Evolutionary conservation across 2,888 invertebrate species (phyloP).

Genomic region (Hyppa rectilinea): DNA sequence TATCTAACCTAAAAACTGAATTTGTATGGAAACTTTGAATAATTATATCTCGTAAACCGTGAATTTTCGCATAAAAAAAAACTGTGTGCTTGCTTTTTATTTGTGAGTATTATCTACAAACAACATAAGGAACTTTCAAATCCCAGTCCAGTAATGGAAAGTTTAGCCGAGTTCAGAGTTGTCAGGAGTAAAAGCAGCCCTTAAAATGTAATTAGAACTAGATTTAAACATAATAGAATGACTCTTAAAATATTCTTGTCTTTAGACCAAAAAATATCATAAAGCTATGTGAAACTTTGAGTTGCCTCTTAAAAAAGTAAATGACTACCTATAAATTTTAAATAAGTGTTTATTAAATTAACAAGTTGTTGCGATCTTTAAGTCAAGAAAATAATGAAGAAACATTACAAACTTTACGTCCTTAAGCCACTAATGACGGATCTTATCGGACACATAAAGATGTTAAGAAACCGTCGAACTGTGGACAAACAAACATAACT

Average conservation of each 20-base stretch:
- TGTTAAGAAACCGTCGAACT: conserved; percentile 7
- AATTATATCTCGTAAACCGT: too few species aligned
- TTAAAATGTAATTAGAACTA: neutral
- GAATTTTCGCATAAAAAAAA: too few species aligned
- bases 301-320: neutral
- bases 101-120: too few species aligned
- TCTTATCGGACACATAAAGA: conserved; percentile 4
- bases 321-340: neutral
- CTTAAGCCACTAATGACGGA: conserved; percentile 16
- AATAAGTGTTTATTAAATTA: neutral
- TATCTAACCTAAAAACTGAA: too few species aligned
- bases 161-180: too few species aligned
- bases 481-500: conserved; percentile 13
- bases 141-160: too few species aligned
- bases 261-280: neutral
- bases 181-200: conserved; percentile 5
- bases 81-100: too few species aligned
- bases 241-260: conserved; percentile 4
- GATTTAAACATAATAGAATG: neutral
- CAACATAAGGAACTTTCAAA: too few species aligned
- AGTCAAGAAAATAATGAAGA: conserved; percentile 22
- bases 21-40: too few species aligned
- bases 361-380: conserved; percentile 1
- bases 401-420: conserved; percentile 21
- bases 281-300: neutral